phyloP scores from a whole-genome alignment of 2,113 vertebrate species.

The Cairina moschata region DNA sequence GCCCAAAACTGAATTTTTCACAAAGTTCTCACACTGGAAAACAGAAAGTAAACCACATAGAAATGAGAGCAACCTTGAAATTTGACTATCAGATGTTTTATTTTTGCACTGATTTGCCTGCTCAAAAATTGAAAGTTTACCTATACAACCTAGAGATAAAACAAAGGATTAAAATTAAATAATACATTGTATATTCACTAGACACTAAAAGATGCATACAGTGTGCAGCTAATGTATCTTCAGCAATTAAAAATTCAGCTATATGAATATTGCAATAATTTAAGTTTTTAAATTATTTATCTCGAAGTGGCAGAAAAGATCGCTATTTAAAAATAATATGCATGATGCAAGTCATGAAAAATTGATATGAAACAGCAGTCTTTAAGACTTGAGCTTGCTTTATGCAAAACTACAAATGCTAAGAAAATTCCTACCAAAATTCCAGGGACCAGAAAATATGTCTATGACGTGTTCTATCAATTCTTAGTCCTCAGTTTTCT shows the following conservation, averaged over 20 bases:
- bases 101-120: neutral
- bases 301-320: constrained; percentile 30
- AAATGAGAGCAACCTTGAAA: neutral
- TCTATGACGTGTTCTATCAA: neutral
- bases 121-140: neutral
- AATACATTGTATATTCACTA: constrained; percentile 12
- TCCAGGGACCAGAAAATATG: constrained; percentile 16
- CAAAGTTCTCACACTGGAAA: neutral
- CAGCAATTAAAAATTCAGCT: constrained; percentile 57
- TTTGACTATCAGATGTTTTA: neutral
- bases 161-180: constrained; percentile 42
- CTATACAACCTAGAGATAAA: constrained; percentile 7
- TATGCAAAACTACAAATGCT: neutral
- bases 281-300: constrained; percentile 51
- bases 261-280: constrained; percentile 63
- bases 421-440: constrained; percentile 18
- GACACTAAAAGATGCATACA: constrained; percentile 10
- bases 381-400: constrained; percentile 4
- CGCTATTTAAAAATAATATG: constrained; percentile 34
- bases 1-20: neutral
- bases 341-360: constrained; percentile 37
- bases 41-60: neutral
- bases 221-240: constrained; percentile 6
- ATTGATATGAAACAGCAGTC: constrained; percentile 28
- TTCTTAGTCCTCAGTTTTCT: constrained; percentile 36